Conservation (phyloP, 2,888 invertebrate species). For the Beris morrisii region DNA sequence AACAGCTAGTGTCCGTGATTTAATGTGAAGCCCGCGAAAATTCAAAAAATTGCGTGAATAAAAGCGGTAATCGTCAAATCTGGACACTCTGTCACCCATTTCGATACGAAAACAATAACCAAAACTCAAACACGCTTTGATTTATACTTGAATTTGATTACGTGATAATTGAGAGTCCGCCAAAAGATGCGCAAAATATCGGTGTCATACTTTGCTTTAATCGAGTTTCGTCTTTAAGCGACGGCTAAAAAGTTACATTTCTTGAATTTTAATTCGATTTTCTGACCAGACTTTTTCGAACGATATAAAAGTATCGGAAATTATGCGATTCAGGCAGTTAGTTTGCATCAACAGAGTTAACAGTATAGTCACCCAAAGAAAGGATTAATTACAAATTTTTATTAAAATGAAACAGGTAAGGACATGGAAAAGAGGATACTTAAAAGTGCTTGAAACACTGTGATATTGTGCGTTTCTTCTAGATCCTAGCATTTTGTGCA, state of each 20-base stretch:
- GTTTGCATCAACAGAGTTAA: constrained; percentile 6
- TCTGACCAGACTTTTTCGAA: not conserved
- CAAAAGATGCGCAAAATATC: constrained; percentile 18
- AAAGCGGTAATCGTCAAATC: too few species aligned
- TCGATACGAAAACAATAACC: too few species aligned
- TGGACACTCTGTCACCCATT: too few species aligned
- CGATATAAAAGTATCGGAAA: constrained; percentile 23
- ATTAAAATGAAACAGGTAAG: constrained; percentile 22
- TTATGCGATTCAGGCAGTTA: constrained; percentile 18
- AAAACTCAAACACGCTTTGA: not conserved
- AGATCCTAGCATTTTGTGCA: constrained; percentile 42
- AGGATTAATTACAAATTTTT: constrained; percentile 8
- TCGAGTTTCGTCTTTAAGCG: not conserved
- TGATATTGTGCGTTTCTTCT: constrained; percentile 2
- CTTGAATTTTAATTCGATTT: constrained; percentile 19
- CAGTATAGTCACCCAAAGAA: constrained; percentile 5
- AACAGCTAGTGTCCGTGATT: too few species aligned
- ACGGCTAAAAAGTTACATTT: constrained; percentile 11
- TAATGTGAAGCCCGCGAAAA: too few species aligned
- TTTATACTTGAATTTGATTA: constrained; percentile 31
- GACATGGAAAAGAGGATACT: not conserved
- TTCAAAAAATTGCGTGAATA: too few species aligned
- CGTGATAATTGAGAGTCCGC: constrained; percentile 39
- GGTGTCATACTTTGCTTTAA: not conserved
- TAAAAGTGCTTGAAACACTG: not conserved